Evolutionary conservation across 1,140 invertebrate genomes (phyloP).

Genomic region (Drepana arcuata): DNA sequence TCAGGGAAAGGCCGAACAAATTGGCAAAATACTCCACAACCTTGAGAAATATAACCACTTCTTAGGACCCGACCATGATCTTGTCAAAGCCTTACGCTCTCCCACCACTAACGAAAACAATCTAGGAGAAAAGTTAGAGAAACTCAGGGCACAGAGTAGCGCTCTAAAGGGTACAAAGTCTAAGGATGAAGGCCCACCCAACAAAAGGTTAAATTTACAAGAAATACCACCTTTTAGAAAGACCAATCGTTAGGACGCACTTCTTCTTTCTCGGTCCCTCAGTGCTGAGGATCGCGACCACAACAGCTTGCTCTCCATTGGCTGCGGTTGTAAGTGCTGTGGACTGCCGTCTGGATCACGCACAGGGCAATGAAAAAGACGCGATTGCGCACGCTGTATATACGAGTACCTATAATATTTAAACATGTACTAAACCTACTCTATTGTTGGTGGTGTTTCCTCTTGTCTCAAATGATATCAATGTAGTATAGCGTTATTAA

Average conservation of each 20-base stretch:
- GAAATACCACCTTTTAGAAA: slow-evolving; percentile 70
- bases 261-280: too few relatives aligned
- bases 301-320: too few relatives aligned
- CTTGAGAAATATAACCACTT: slow-evolving; percentile 88
- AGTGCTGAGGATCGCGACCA: too few relatives aligned
- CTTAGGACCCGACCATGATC: slow-evolving; percentile 74
- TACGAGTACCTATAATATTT: too few relatives aligned
- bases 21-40: slow-evolving; percentile 90
- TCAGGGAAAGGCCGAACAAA: slow-evolving; percentile 91
- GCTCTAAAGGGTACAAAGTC: slow-evolving; percentile 50
- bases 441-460: slow-evolving; percentile 16
- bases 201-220: slow-evolving; percentile 62
- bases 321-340: too few relatives aligned
- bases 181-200: slow-evolving; percentile 62
- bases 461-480: slow-evolving; percentile 5
- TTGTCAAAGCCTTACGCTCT: slow-evolving; percentile 72
- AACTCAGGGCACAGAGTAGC: slow-evolving; percentile 38
- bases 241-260: too few relatives aligned
- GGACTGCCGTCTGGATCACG: too few relatives aligned
- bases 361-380: too few relatives aligned
- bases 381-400: too few relatives aligned
- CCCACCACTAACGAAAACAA: slow-evolving; percentile 67
- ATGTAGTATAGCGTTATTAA: slow-evolving; percentile 13
- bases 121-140: slow-evolving; percentile 43
- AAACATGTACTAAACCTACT: too few relatives aligned